These are phyloP conservation scores for Bos taurus DNA, from an alignment of 2,113 vertebrate species.

Conservation along the genomic window ARS-UCD2.0 NC_037329.1:2645001-2645500, in stretches of 20 bases:
- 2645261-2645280: neutral
- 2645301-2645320: neutral
- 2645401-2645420: neutral
- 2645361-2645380: neutral
- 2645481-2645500: neutral
- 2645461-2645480: fast-evolving
- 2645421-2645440: neutral
- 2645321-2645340: neutral
- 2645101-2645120: neutral
- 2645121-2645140: neutral
- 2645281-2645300: neutral
- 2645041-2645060: neutral
- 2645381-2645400: neutral
- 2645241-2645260: neutral
- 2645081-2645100: neutral
- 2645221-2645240: neutral
- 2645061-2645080: neutral
- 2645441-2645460: neutral
- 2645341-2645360: neutral
- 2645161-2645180: neutral
- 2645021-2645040: neutral
- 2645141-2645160: neutral
- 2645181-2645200: neutral
- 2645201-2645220: neutral
- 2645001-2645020: neutral